phyloP scores from a whole-genome alignment of 2,113 vertebrate species.

The Mastomys natalensis region DNA sequence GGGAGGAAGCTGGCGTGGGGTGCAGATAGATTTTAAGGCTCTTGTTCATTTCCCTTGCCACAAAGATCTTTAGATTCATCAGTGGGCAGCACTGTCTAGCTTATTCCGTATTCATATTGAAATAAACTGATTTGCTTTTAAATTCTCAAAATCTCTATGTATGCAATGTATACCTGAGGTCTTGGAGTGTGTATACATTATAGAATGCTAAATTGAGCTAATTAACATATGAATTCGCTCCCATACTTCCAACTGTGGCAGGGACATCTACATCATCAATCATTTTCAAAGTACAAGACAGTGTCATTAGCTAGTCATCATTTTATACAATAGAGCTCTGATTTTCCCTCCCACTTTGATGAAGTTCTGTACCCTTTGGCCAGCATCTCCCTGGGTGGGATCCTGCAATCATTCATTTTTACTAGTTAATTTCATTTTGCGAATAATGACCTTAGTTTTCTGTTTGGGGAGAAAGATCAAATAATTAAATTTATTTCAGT shows the following conservation, averaged over 20 bases:
- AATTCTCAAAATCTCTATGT: background rate
- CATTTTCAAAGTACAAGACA: background rate
- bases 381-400: background rate
- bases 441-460: background rate
- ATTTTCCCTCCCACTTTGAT: background rate
- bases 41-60: background rate
- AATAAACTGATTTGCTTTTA: background rate
- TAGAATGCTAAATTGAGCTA: background rate
- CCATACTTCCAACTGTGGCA: background rate
- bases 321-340: background rate
- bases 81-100: background rate
- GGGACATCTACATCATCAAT: background rate
- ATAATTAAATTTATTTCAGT: slow-evolving; percentile 42
- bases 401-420: background rate
- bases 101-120: background rate
- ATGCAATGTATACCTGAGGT: background rate
- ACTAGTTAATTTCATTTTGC: background rate
- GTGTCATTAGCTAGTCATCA: background rate
- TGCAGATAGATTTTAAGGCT: background rate
- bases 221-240: background rate
- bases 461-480: background rate
- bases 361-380: background rate
- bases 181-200: background rate
- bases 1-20: background rate
- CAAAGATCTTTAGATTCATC: background rate